Evolutionary conservation across 1,140 invertebrate genomes (phyloP), one percentile per base, ranked within the genome.

Genomic region (Drosophila sturtevanti): DNA sequence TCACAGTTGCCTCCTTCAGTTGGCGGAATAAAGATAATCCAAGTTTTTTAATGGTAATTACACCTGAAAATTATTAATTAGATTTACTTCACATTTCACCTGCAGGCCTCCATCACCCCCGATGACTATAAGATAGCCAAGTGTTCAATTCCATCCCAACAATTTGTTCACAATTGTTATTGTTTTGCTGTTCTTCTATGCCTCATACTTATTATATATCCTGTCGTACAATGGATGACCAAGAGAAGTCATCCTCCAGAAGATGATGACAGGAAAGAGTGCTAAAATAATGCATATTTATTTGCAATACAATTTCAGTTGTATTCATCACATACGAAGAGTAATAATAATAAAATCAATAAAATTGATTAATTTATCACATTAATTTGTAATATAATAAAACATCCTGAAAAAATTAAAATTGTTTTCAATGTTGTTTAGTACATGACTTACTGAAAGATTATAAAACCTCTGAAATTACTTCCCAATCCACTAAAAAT

Each of bases 1-100:
- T 95, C 65, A 96, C 98, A 9, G 94, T 99, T 14, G 94, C 98
- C 0, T 99, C 98, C 6, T 99, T 99, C 81, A 98, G 95, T 89
- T 99, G 98, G 98, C 94, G 98, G 58, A 99, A 99, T 92, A 97
- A 97, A 92, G 93, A 96, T 72, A 96, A 97, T 92, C 98, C 98
- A 0, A 97, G 96, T 72, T 98, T 98, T 93, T 94, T 98, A 76
- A 93, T 99, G 93, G 81, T 87, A 51, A 41, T 62, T n/a, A 9
- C 16, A 27, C 6, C 27, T 31, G 11, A 96, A 97, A 93, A 94
- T 93, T 92, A 37, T 18, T 2, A 14, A 27, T 6, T 2, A n/a
- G n/a, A 9, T 14, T 6, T 0, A 9, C 5, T 31, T 2, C 18
- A 27, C 31, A 22, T 22, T 16, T 48, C 10, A 56, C 54, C 4